Conservation (phyloP, 2,797 vertebrate genomes). For the Naso thynnoides region DNA sequence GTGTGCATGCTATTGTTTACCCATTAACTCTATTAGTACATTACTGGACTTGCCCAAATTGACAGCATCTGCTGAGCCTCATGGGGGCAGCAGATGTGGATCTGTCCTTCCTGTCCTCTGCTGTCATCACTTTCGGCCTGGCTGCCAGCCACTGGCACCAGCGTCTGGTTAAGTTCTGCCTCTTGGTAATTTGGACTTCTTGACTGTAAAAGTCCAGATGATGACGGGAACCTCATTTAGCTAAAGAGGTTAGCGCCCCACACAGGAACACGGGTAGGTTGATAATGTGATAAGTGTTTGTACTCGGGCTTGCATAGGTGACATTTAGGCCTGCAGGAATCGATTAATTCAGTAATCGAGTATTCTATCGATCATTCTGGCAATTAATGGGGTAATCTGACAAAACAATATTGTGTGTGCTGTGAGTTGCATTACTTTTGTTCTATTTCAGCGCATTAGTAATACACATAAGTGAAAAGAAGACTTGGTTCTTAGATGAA, state of each 20-base stretch:
- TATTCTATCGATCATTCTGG: no score
- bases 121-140: conserved; percentile 56
- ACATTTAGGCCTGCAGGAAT: no score
- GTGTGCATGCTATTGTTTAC: conserved; percentile 18
- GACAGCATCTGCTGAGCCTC: conserved; percentile 62
- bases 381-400: no score
- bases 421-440: no score
- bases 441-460: no score
- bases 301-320: conserved; percentile 14
- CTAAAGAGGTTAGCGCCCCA: conserved; percentile 73
- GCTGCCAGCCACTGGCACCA: conserved; percentile 39
- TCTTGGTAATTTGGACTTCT: conserved; percentile 26
- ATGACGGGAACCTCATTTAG: conserved; percentile 64
- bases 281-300: conserved; percentile 67
- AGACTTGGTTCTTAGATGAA: no score
- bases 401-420: no score
- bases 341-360: conserved; percentile 27
- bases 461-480: no score
- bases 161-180: conserved; percentile 24
- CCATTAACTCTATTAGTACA: conserved; percentile 16
- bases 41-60: conserved; percentile 43
- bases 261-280: conserved; percentile 61
- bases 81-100: conserved; percentile 26
- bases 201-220: conserved; percentile 34
- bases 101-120: conserved; percentile 46